Evolutionary conservation across 2,888 invertebrate species (phyloP).

Genomic region (Phoronis australis): DNA sequence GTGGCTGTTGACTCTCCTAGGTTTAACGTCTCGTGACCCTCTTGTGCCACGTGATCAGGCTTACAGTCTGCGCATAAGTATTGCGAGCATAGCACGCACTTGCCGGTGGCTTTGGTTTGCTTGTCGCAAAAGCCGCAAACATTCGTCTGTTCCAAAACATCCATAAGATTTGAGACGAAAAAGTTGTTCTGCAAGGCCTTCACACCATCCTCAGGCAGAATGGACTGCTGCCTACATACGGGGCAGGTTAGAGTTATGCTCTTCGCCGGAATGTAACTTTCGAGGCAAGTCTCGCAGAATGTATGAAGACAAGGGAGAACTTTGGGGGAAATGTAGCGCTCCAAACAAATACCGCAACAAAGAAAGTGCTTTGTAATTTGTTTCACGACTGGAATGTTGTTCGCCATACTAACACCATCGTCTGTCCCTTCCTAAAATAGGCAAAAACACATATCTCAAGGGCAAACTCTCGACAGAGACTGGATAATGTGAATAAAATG

Average conservation of each 20-base stretch:
- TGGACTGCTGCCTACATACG: conserved; percentile 55
- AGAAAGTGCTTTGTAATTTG: conserved; percentile 36
- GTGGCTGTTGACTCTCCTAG: conserved; percentile 33
- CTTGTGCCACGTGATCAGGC: conserved; percentile 27
- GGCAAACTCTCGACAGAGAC: too few species aligned
- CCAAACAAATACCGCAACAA: conserved; percentile 50
- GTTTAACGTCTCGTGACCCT: conserved; percentile 31
- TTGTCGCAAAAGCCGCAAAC: conserved; percentile 33
- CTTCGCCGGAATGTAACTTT: conserved; percentile 54
- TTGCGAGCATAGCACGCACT: conserved; percentile 44
- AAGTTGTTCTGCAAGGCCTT: conserved; percentile 53
- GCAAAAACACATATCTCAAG: too few species aligned
- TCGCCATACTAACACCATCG: conserved; percentile 31
- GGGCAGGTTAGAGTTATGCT: conserved; percentile 56
- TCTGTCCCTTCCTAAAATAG: too few species aligned
- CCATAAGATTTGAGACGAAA: conserved; percentile 53
- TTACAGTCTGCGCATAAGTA: conserved; percentile 44
- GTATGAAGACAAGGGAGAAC: conserved; percentile 57
- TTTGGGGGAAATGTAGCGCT: conserved; percentile 47
- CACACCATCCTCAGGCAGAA: conserved; percentile 55
- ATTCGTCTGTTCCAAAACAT: conserved; percentile 41
- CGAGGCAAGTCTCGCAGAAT: conserved; percentile 55
- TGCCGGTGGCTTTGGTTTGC: conserved; percentile 30
- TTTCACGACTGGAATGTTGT: conserved; percentile 23
- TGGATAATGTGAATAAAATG: too few species aligned